Evolutionary conservation across 2,113 vertebrate genomes (phyloP), one percentile per base, ranked within the genome.

Genomic region (Rallus limicola): DNA sequence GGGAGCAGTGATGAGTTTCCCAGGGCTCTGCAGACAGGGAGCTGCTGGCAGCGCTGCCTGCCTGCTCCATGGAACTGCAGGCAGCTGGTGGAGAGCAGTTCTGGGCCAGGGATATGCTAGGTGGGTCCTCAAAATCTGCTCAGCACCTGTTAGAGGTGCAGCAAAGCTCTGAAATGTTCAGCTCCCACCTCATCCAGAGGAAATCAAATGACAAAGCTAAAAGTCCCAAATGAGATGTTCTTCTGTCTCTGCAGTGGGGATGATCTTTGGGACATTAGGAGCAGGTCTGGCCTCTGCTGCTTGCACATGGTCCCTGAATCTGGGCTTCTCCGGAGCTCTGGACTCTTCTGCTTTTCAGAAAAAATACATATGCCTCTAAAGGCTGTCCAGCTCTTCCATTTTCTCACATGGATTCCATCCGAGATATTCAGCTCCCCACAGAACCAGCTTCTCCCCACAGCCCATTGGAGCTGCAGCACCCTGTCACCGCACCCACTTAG

Each of bases 51-150:
- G 23, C 15, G 1, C 46, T 23, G 26, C 31, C 62, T 25, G 70
- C 28, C 29, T 29, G 31, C 5, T 0, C 4, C 1, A 34, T 2
- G 5, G 42, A 31, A 6, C n/a, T n/a, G 64, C 70, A 40, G 78
- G 50, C 59, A 48, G 72, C 16, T 1, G 0, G 24, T 3, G 8
- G 5, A 23, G 67, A 50, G 60, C 36, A 25, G 28, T 10, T 26
- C 70, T 13, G 55, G 42, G 67, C 75, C 34, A 72, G 88, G 71
- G 11, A 3, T 2, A 9, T n/a, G 4, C 63, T 8, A 50, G 44
- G 67, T 28, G 11, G 9, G 50, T 52, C 16, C 59, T 25, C 8
- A 2, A 58, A 42, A 23, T 14, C 62, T 63, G 64, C 64, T 80
- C 48, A 72, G 64, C 26, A 16, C 52, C 40, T 34, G 24, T 10